Base-by-base conservation (phyloP, 2,113 vertebrate species). In the Sphaerodactylus townsendi region DNA sequence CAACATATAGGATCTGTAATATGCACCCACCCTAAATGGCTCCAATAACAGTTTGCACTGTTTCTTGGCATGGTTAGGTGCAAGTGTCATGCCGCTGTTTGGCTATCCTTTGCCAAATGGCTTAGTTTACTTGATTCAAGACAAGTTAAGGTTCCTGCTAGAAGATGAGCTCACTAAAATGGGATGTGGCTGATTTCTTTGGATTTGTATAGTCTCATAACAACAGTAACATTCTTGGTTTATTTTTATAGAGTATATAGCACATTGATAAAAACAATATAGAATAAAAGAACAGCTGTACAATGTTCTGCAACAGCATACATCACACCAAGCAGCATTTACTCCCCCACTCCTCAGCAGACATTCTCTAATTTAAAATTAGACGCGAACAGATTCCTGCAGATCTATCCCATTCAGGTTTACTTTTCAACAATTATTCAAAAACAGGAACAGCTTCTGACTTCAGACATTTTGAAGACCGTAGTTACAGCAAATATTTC, bases 21-120 rank as follows among this genome's bases (percentile, higher is more conserved):
- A 75, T 50, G 72, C 33, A 75, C 65, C 59, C 62, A 50, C 59
- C n/a, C 81, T 66, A 72, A 44, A 66, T 37, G 65, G 72, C 72
- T 76, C 13, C 10, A 2, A 62, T 53, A 83, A 83, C 35, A 76
- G 44, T 15, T 64, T 39, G 35, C 35, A 83, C 33, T 56, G 35
- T 83, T 83, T 75, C 62, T 76, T 68, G 62, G 72, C 72, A 68
- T 77, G 44, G 14, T 28, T 83, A 53, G 62, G 33, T 77, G 35
- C 33, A 65, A 83, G 48, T 76, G 35, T 68, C 28, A 3, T 68
- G 62, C 30, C 62, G 68, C 28, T 28, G 39, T 35, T 53, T 33
- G 44, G 44, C 10, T 66, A 76, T 66, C 48, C n/a, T 13, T 39
- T 83, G 59, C 72, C 81, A 83, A 75, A 83, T 65, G n/a, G 48